phyloP scores from a whole-genome alignment of 2,113 vertebrate genomes.

The Mirounga angustirostris region DNA sequence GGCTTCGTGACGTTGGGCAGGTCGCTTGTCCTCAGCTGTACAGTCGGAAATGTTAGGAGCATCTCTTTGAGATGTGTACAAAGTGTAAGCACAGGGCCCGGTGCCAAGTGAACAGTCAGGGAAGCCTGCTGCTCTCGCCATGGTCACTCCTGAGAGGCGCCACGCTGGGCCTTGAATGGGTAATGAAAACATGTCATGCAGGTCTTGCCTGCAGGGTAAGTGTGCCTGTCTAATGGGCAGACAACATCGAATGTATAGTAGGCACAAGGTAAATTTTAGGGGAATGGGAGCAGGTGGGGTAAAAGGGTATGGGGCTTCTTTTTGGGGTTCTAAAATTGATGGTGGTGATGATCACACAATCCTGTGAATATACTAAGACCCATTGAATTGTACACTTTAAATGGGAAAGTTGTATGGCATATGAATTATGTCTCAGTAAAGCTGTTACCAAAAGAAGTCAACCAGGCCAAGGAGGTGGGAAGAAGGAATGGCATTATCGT shows the following conservation, averaged over 20 bases:
- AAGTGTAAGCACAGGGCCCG: neutral
- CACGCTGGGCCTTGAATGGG: neutral
- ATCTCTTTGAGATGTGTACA: neutral
- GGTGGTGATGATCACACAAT: neutral
- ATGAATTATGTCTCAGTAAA: constrained; percentile 47
- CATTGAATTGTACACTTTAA: constrained; percentile 15
- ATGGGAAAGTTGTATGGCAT: neutral
- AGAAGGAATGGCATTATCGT: neutral
- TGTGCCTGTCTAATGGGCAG: neutral
- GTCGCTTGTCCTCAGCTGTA: constrained; percentile 8
- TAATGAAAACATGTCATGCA: neutral
- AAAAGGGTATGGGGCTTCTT: neutral
- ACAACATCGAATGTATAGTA: neutral
- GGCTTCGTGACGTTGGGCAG: constrained; percentile 17
- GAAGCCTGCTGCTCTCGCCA: neutral
- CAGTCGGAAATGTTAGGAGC: neutral
- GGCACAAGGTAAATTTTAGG: neutral
- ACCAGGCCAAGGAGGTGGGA: neutral
- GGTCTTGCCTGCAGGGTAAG: neutral
- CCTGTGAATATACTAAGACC: constrained; percentile 3
- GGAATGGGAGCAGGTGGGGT: neutral
- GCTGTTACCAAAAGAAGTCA: neutral
- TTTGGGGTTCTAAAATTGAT: constrained; percentile 22
- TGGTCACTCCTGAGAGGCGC: neutral
- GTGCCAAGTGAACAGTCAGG: neutral